Evolutionary conservation across 2,888 invertebrate species (phyloP), one percentile per base, ranked within the genome.

Genomic region (Dioctria linearis): DNA sequence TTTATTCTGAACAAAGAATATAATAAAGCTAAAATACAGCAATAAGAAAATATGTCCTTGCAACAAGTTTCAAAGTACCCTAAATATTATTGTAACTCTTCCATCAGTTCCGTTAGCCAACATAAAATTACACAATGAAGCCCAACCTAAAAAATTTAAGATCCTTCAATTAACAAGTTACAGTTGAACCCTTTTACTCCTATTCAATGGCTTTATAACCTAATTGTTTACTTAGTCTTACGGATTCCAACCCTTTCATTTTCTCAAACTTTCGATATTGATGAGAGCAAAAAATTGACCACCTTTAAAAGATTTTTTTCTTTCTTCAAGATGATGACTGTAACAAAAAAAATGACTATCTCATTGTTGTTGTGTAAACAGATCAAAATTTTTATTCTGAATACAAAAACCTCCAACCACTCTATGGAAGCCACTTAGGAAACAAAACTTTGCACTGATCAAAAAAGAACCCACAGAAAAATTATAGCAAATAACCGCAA

Each of bases 311-410:
- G 25, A 25, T 25, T 0, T 25, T 25, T 25, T 25, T 25, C n/a
- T n/a, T 25, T 25, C 2, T 25, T 25, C 25, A n/a, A 71, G 39
- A n/a, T n/a, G 13, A 8, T 39, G 39, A 54, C 9, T 71, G 54
- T 71, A 71, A 51, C 71, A 71, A 71, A 71, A 71, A n/a, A 71
- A 71, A 11, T 13, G 39, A 11, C 25, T n/a, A 6, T 37, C 25
- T 57, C 11, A 1, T 3, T 57, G 5, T 11, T 57, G 57, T 13
- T 4, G 1, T 57, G 57, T 5, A 11, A 5, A 11, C 54, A 71
- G 46, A 13, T 46, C 37, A 51, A 71, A 54, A 51, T 9, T 25
- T 9, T 71, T 4, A 9, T 37, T 37, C 4, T 11, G 25, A 49
- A 11, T 11, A 11, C 49, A 37, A 43, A 8, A 51, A 25, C 0